These are phyloP conservation scores for Rhea pennata DNA, from an alignment of 2,113 vertebrate genomes.

Conservation along the genomic window DNA sequence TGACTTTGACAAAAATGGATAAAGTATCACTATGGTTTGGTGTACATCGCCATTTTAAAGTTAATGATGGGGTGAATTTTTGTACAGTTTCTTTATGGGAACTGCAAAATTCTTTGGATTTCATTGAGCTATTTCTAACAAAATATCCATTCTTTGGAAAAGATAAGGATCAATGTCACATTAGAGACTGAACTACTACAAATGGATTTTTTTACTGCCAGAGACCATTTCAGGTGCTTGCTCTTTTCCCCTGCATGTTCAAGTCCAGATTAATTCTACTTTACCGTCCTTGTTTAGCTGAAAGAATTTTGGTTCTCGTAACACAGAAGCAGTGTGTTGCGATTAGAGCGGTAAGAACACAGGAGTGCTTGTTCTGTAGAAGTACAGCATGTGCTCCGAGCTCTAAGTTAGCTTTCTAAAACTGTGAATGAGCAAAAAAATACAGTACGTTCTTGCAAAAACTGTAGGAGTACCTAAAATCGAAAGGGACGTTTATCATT, in stretches of 20 bases:
- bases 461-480: neutral
- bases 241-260: neutral
- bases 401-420: slow-evolving; percentile 17
- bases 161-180: neutral
- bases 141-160: neutral
- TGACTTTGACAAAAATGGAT: rapidly evolving
- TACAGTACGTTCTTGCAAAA: neutral
- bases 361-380: neutral
- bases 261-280: neutral
- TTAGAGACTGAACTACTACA: neutral
- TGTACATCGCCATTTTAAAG: neutral
- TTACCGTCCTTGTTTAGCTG: neutral
- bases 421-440: neutral
- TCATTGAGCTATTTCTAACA: neutral
- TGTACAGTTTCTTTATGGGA: neutral
- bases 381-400: neutral
- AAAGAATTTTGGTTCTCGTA: neutral
- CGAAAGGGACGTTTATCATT: neutral
- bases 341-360: neutral
- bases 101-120: neutral
- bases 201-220: neutral
- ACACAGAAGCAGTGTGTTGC: neutral
- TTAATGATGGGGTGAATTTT: neutral
- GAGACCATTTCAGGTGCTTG: neutral
- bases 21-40: neutral